Base-by-base conservation (phyloP, 1,140 invertebrate species). In the Helicoverpa armigera region DNA sequence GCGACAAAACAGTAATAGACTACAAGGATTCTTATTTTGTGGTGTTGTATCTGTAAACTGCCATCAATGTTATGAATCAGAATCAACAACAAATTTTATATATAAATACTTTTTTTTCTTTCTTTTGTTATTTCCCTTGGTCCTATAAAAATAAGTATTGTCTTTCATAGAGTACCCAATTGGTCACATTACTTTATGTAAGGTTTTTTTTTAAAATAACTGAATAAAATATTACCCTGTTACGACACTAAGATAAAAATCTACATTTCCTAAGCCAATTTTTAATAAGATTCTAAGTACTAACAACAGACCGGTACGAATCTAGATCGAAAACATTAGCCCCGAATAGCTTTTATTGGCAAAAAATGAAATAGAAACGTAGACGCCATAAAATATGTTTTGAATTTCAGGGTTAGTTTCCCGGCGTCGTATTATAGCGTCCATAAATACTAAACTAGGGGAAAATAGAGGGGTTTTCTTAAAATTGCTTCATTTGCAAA, bases 321-420 rank as follows among this genome's bases (percentile, higher is more conserved):
- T 72, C 69, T 72, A 72, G 69, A 72, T 54, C 69, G 50, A 72
- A 10, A 50, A 69, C 50, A 72, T 72, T 54, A 31, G 69, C 23
- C 14, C 50, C 35, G 35, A 72, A 72, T 72, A 72, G 23, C 18
- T 72, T 72, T 72, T 72, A 72, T 69, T 72, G 50, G 23, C 23
- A 54, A 72, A 72, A 72, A 72, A 54, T 72, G 50, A 72, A 70
- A 70, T 70, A 53, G 67, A 70, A 53, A 70, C 48, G 18, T 70
- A 70, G 67, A 70, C 67, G 67, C 67, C 67, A 70, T 70, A 70
- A 70, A 72, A 53, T 23, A 23, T 50, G 23, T 72, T 72, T 72
- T 31, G 53, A 72, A 72, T 72, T 72, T 72, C 50, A 72, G 69
- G 18, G 69, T 51, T 72, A 72, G 50, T 31, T 54, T 29, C 50